These are phyloP conservation scores for Andrena hattorfiana DNA, from an alignment of 2,888 invertebrate genomes.

Conservation along the genomic window DNA sequence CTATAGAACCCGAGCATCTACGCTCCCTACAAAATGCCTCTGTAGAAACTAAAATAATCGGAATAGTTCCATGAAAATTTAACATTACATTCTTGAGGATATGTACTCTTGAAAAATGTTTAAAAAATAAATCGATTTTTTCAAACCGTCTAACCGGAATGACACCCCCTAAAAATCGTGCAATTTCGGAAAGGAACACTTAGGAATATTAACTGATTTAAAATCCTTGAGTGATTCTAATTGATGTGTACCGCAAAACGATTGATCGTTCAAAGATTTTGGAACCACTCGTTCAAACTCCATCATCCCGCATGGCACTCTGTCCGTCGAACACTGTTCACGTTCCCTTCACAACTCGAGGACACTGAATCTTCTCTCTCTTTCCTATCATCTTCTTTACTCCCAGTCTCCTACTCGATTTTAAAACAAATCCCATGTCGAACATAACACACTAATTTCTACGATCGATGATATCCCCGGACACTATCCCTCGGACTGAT, in stretches of 20 bases:
- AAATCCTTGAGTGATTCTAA: not conserved
- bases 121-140: too few relatives aligned
- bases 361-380: not conserved
- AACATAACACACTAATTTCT: slow-evolving; percentile 33
- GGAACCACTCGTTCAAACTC: not conserved
- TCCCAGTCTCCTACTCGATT: not conserved
- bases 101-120: too few relatives aligned
- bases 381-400: not conserved
- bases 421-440: slow-evolving; percentile 1
- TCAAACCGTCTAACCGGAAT: too few relatives aligned
- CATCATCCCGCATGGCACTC: slow-evolving; percentile 8
- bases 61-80: too few relatives aligned
- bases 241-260: not conserved
- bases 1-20: too few relatives aligned
- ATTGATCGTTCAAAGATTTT: not conserved
- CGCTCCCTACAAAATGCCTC: too few relatives aligned
- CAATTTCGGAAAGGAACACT: not conserved
- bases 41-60: too few relatives aligned
- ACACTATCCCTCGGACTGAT: slow-evolving; percentile 47
- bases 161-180: not conserved
- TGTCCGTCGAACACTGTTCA: slow-evolving; percentile 5
- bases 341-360: not conserved
- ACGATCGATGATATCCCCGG: slow-evolving; percentile 15
- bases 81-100: too few relatives aligned
- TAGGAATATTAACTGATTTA: not conserved